Percentiles rank a stretch among this genome's conserved stretches.
Conservation (phyloP, 2,797 vertebrate genomes). For the Podargus strigoides region DNA sequence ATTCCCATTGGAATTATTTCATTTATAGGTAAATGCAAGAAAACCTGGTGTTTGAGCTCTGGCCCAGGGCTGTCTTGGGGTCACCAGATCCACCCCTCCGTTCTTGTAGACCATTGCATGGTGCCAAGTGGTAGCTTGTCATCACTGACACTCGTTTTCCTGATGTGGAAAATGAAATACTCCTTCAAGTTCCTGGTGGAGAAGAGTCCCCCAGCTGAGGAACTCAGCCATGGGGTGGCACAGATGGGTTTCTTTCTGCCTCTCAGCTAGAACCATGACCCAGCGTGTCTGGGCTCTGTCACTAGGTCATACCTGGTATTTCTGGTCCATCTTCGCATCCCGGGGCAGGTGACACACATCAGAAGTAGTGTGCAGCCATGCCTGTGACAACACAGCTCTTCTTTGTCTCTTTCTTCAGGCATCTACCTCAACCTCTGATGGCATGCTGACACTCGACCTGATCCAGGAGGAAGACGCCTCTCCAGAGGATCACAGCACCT, state of each 20-base stretch:
- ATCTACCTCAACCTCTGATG: constrained; percentile 89
- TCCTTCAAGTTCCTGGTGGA: no score
- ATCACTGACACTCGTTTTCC: no score
- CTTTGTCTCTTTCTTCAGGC: constrained; percentile 70
- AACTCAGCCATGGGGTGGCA: no score
- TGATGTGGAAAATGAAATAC: no score
- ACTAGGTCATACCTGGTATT: no score
- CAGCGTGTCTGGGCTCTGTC: no score
- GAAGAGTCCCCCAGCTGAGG: no score
- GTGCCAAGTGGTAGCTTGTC: neutral
- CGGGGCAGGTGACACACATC: accelerated
- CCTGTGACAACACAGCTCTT: neutral
- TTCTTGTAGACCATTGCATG: accelerated
- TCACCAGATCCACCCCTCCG: no score
- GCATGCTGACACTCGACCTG: constrained; percentile 91
- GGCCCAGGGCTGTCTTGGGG: neutral
- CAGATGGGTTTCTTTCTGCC: no score
- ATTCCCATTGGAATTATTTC: neutral
- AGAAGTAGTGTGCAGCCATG: neutral
- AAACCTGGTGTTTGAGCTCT: neutral
- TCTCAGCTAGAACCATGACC: no score
- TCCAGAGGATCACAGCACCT: constrained; percentile 65
- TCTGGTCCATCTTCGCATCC: neutral
- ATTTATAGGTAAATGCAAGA: neutral
- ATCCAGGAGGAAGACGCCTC: constrained; percentile 87